Base-by-base conservation (phyloP, 1,140 invertebrate genomes). In the Galleria mellonella region DNA sequence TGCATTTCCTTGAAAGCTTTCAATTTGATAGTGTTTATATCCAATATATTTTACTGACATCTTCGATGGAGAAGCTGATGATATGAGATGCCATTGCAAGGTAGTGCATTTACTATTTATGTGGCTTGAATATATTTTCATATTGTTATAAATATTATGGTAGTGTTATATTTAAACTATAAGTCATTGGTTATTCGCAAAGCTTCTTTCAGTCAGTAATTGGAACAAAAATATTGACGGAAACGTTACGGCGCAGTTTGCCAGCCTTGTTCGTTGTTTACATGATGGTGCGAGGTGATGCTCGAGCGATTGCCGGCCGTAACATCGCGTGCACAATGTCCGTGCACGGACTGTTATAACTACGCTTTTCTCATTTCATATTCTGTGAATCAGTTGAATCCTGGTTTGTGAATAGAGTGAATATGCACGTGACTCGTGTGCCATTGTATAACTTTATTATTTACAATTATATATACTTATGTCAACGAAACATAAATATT, bases 221-320 rank as follows among this genome's bases (percentile, higher is more conserved):
- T 30, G 33, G 35, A 47, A 36, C 17, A 31, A 47, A 51, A 59
- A 55, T 47, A 52, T 62, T 64, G 53, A 53, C 47, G 36, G 51
- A 55, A 57, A 33, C 44, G 40, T 55, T 49, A 54, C 35, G 46
- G 46, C 32, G 47, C 51, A 55, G 46, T 52, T 47, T 30, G 38
- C 36, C 11, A 10, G 10, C n/a, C n/a, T n/a, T n/a, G n/a, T n/a
- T n/a, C n/a, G 48, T 60, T 64, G 67, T 71, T 73, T 69, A 69
- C 66, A 60, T 58, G 52, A 7, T n/a, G 35, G 17, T 23, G 17
- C 41, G 31, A 37, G 17, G 51, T 53, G 51, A 51, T 55, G 51
- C 39, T 37, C 48, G 52, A 43, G 46, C 43, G 54, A 23, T 35
- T 14, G 35, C 49, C 27, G 31, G 59, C 50, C 43, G 51, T 51